Evolutionary conservation across 1,140 invertebrate species (phyloP).

Genomic region (Whitmania pigra): DNA sequence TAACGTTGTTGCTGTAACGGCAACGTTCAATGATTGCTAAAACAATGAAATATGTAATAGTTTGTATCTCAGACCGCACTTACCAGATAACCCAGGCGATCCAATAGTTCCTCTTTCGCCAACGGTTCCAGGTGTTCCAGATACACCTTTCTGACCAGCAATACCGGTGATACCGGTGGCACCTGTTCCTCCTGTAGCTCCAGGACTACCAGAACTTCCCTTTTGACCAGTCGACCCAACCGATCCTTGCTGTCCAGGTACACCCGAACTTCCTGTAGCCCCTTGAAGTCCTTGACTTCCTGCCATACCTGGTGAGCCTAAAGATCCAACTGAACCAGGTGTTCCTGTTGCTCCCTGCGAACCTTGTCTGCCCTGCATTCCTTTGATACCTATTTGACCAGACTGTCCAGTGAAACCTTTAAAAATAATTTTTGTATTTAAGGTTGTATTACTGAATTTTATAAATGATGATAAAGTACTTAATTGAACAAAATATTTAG

Average conservation of each 20-base stretch:
- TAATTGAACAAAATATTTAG: neutral
- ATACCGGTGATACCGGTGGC: neutral
- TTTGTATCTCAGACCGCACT: too few relatives aligned
- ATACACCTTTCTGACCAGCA: neutral
- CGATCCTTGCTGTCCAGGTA: slow-evolving; percentile 8
- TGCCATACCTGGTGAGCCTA: slow-evolving; percentile 6
- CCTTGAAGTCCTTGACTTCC: slow-evolving; percentile 19
- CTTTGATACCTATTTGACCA: slow-evolving; percentile 4
- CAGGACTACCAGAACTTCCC: slow-evolving; percentile 14
- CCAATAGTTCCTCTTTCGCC: slow-evolving; percentile 7
- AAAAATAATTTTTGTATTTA: slow-evolving; percentile 6
- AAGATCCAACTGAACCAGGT: neutral
- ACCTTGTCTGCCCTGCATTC: slow-evolving; percentile 2
- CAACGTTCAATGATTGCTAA: too few relatives aligned
- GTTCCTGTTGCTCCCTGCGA: slow-evolving; percentile 5
- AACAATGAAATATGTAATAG: too few relatives aligned
- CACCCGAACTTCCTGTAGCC: slow-evolving; percentile 4
- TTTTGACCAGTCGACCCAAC: slow-evolving; percentile 7
- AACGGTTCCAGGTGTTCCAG: slow-evolving; percentile 8
- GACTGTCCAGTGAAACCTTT: slow-evolving; percentile 4
- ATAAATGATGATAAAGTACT: neutral
- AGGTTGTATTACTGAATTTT: neutral
- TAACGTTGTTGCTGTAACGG: too few relatives aligned
- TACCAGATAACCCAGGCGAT: neutral
- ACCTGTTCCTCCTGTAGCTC: slow-evolving; percentile 11